Percentiles rank a stretch among this genome's conserved stretches.
Evolutionary conservation across 1,140 invertebrate genomes (phyloP).

Genomic region (Metaphire vulgaris): DNA sequence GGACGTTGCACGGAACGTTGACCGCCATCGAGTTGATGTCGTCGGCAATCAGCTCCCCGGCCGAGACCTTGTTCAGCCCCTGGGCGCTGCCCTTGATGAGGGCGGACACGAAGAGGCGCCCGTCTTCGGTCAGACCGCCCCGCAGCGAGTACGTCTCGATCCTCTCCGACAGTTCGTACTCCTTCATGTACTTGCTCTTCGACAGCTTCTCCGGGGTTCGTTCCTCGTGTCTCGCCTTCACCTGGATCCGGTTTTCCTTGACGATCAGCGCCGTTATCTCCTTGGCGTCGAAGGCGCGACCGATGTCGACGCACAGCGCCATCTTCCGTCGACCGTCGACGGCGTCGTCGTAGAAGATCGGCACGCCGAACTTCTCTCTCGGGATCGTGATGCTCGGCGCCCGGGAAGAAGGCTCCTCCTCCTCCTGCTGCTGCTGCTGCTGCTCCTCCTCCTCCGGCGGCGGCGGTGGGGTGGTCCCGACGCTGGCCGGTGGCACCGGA

Average conservation of each 20-base stretch:
- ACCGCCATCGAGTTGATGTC: slow-evolving; percentile 16
- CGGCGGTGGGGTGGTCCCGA: slow-evolving; percentile 5
- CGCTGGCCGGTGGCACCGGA: slow-evolving; percentile 1
- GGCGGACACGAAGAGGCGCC: slow-evolving; percentile 22
- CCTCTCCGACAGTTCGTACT: slow-evolving; percentile 28
- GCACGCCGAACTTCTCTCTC: slow-evolving; percentile 11
- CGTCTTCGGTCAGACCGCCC: slow-evolving; percentile 25
- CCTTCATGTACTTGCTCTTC: slow-evolving; percentile 29
- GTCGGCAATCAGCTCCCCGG: slow-evolving; percentile 18
- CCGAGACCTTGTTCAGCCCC: slow-evolving; percentile 13
- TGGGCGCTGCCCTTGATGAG: slow-evolving; percentile 22
- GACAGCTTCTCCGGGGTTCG: slow-evolving; percentile 25
- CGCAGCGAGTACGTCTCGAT: slow-evolving; percentile 29
- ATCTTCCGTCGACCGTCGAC: slow-evolving; percentile 18
- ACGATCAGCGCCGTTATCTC: slow-evolving; percentile 28
- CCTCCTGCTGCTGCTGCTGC: too few relatives aligned
- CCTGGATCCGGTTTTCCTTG: slow-evolving; percentile 28
- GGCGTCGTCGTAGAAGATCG: slow-evolving; percentile 11
- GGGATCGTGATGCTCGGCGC: too few relatives aligned
- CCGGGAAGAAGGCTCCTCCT: too few relatives aligned
- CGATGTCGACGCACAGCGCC: slow-evolving; percentile 26
- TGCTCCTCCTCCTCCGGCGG: too few relatives aligned
- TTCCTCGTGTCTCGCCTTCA: slow-evolving; percentile 30
- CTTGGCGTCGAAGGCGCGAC: slow-evolving; percentile 26
- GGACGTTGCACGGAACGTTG: slow-evolving; percentile 27